phyloP scores from a whole-genome alignment of 2,113 vertebrate genomes.

The Cichladusa arquata region DNA sequence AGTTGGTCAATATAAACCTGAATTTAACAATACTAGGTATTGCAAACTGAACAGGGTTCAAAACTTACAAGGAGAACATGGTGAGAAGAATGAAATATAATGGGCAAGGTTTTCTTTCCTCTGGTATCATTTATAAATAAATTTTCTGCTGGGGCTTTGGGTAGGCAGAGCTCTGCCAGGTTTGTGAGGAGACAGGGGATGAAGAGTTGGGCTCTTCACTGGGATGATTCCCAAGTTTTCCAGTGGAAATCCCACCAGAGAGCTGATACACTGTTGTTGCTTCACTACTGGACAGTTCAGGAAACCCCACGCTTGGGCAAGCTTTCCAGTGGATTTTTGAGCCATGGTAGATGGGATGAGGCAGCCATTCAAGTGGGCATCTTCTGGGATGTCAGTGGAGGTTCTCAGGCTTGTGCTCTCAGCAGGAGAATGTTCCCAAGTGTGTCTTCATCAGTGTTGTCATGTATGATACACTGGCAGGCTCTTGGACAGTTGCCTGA shows the following conservation, averaged over 20 bases:
- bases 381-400: not conserved
- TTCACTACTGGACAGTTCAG: accelerated
- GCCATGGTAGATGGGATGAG: not conserved
- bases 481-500: not conserved
- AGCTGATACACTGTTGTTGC: not conserved
- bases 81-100: not conserved
- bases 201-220: not conserved
- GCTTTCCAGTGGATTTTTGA: not conserved
- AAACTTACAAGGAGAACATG: accelerated
- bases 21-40: not conserved
- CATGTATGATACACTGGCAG: accelerated
- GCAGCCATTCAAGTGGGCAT: accelerated
- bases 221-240: not conserved
- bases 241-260: not conserved
- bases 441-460: not conserved
- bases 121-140: not conserved
- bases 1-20: not conserved
- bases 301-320: not conserved
- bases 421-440: not conserved
- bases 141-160: not conserved
- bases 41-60: not conserved
- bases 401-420: not conserved
- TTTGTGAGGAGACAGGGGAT: not conserved
- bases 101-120: not conserved
- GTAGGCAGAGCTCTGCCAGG: not conserved